These are phyloP conservation scores for Gnatocerus cornutus DNA, from an alignment of 2,888 invertebrate genomes.

Conservation along the genomic window DNA sequence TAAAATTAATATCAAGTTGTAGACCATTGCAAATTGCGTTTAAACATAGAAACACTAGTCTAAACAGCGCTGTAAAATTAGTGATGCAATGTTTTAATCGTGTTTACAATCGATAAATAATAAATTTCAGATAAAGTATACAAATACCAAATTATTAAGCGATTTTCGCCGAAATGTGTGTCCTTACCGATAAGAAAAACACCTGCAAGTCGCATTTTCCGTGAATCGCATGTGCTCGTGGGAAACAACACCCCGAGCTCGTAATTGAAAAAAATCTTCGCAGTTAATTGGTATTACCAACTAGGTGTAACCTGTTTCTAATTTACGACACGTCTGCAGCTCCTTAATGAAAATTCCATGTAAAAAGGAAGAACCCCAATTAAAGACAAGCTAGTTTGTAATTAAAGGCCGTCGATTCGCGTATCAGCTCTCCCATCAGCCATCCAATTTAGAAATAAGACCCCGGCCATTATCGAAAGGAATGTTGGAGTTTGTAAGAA, in stretches of 20 bases:
- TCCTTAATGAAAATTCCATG: slow-evolving; percentile 17
- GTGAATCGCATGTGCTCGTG: no score
- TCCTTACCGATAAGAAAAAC: no score
- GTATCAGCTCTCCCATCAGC: slow-evolving; percentile 18
- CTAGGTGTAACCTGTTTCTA: background rate
- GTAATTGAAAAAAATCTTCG: no score
- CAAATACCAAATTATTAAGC: slow-evolving; percentile 19
- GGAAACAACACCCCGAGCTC: no score
- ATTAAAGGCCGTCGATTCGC: slow-evolving; percentile 24
- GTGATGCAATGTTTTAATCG: slow-evolving; percentile 43
- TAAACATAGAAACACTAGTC: slow-evolving; percentile 40
- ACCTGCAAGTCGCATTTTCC: no score
- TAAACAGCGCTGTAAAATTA: slow-evolving; percentile 38
- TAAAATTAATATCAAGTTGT: slow-evolving; percentile 42
- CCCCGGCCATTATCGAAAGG: slow-evolving; percentile 39
- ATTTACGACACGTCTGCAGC: slow-evolving; percentile 1
- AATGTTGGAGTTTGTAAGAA: slow-evolving; percentile 36
- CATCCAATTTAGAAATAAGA: slow-evolving; percentile 30
- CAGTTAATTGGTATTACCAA: no score
- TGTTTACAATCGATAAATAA: slow-evolving; percentile 37
- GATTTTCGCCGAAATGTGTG: no score
- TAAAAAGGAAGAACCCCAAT: background rate
- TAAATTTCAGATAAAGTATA: slow-evolving; percentile 18
- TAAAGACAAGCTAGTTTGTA: slow-evolving; percentile 4
- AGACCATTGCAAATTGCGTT: slow-evolving; percentile 32